These are phyloP conservation scores for Embiotoca jacksoni DNA, from an alignment of 2,113 vertebrate species.

Conservation along the genomic window DNA sequence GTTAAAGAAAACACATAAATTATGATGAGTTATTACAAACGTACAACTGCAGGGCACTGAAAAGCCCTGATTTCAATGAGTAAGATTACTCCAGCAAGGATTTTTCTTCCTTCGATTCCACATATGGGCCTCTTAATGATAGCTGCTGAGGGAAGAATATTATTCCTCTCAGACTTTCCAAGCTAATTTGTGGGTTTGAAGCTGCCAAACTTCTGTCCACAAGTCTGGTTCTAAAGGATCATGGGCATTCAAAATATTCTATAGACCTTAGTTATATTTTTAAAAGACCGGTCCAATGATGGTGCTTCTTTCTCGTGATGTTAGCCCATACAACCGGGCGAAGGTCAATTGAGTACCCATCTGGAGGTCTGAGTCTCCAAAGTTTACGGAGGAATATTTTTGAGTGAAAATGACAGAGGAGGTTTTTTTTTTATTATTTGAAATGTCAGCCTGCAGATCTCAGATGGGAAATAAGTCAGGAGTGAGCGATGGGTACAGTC, in stretches of 20 bases:
- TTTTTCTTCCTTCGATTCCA: slow-evolving; percentile 4
- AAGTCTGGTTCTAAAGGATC: slow-evolving; percentile 25
- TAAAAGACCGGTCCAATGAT: slow-evolving; percentile 22
- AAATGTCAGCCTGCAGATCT: slow-evolving; percentile 37
- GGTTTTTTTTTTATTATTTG: slow-evolving; percentile 16
- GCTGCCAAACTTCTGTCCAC: slow-evolving; percentile 40
- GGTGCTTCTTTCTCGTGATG: neutral
- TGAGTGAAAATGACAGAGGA: slow-evolving; percentile 33
- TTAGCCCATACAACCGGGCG: neutral
- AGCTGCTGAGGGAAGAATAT: slow-evolving; percentile 4
- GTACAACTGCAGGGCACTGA: too few species aligned
- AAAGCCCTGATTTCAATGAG: too few species aligned
- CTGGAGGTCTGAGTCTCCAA: neutral
- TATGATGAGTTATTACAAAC: too few species aligned
- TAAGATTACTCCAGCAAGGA: neutral
- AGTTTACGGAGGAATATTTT: slow-evolving; percentile 27
- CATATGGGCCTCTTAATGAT: neutral
- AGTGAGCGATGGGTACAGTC: slow-evolving; percentile 25
- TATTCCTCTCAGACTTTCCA: slow-evolving; percentile 2
- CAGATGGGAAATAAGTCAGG: slow-evolving; percentile 15
- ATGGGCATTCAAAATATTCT: slow-evolving; percentile 4
- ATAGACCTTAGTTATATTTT: neutral
- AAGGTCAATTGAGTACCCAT: neutral
- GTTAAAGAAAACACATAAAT: too few species aligned
- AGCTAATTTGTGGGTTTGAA: slow-evolving; percentile 1